phyloP scores from a whole-genome alignment of 1,140 invertebrate genomes.

The Acyrthosiphon pisum region DNA sequence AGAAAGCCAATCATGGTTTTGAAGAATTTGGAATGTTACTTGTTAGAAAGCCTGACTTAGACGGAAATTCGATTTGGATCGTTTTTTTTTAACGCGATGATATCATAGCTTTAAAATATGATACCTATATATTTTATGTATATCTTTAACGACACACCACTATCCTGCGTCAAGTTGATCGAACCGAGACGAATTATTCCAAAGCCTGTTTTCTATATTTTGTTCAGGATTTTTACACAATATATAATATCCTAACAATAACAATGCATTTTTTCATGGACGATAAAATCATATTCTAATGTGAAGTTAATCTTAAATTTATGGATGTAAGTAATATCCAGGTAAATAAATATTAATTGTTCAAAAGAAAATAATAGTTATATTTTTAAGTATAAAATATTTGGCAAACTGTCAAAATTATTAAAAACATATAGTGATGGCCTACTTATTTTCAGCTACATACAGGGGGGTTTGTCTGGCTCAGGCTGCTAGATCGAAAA shows the following conservation, averaged over 20 bases:
- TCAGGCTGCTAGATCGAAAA: neutral
- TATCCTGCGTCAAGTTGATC: neutral
- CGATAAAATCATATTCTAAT: neutral
- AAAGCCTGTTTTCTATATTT: neutral
- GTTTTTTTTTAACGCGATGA: neutral
- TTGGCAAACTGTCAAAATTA: neutral
- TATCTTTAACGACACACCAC: neutral
- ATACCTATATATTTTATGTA: neutral
- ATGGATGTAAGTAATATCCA: neutral
- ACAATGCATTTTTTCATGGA: neutral
- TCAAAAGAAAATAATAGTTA: neutral
- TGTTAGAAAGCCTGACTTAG: neutral
- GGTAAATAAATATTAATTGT: slow-evolving; percentile 7
- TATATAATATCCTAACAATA: neutral
- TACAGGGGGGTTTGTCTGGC: neutral
- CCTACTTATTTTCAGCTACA: neutral
- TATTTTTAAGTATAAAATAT: neutral
- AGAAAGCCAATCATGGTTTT: too few species aligned
- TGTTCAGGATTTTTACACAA: neutral
- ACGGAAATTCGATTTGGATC: neutral
- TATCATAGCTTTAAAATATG: neutral
- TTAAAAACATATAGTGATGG: neutral
- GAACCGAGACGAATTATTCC: neutral
- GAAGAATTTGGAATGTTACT: neutral
- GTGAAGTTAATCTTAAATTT: neutral